phyloP scores from a whole-genome alignment of 2,113 vertebrate species.

The Brachyistius frenatus region DNA sequence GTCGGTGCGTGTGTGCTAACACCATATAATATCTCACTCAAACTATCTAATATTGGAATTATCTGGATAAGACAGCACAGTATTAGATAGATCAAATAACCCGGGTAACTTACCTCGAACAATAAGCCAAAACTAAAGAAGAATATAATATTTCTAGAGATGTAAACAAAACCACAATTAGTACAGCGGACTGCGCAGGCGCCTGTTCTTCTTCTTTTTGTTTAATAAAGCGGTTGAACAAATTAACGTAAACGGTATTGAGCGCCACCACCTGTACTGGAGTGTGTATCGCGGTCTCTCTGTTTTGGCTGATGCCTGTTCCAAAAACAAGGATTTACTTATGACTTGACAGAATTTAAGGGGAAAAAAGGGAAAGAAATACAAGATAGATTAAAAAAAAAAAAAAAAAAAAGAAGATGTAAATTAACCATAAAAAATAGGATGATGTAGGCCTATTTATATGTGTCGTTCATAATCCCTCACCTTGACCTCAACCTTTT shows the following conservation, averaged over 20 bases:
- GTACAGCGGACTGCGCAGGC: not conserved
- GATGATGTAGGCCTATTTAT: no score
- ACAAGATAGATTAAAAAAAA: no score
- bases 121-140: not conserved
- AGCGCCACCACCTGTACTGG: slow-evolving; percentile 13
- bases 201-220: slow-evolving; percentile 7
- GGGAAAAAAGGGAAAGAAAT: no score
- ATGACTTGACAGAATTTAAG: no score
- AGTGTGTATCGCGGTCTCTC: not conserved
- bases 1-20: slow-evolving; percentile 11
- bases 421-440: no score
- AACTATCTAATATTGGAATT: not conserved
- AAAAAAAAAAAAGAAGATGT: no score
- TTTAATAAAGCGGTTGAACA: not conserved
- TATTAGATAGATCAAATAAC: not conserved
- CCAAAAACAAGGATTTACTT: no score
- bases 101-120: not conserved
- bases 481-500: slow-evolving; percentile 41
- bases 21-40: not conserved
- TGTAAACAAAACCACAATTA: slow-evolving; percentile 35
- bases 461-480: slow-evolving; percentile 49
- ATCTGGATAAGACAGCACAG: not conserved
- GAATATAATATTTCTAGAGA: not conserved
- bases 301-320: no score
- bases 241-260: not conserved